Evolutionary conservation across 2,888 invertebrate genomes (phyloP).

Genomic region (Orthonychiurus folsomi): DNA sequence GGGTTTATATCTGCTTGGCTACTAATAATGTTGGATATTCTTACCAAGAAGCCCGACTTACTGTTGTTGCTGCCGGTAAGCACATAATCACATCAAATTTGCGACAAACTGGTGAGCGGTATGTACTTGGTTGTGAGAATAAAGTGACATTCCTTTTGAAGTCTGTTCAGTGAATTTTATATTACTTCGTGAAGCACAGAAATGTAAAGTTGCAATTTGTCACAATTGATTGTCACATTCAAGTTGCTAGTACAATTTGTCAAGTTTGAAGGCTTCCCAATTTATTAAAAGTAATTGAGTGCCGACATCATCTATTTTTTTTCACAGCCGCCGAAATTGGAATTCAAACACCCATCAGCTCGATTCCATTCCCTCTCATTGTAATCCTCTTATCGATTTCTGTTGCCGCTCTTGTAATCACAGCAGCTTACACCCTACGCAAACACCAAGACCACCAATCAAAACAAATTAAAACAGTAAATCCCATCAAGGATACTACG

Average conservation of each 20-base stretch:
- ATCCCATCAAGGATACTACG: slow-evolving; percentile 26
- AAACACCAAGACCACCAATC: slow-evolving; percentile 30
- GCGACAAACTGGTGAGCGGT: no score
- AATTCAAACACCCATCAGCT: not conserved
- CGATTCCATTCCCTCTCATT: slow-evolving; percentile 34
- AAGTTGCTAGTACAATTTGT: not conserved
- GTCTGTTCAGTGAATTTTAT: no score
- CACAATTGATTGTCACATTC: not conserved
- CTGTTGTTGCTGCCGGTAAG: slow-evolving; percentile 29
- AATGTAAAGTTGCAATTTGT: not conserved
- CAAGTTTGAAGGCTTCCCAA: no score
- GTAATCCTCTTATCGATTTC: slow-evolving; percentile 34
- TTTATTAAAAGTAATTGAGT: no score
- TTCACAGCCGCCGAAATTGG: not conserved
- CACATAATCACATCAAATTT: not conserved
- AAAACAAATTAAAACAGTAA: slow-evolving; percentile 28
- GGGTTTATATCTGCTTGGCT: slow-evolving; percentile 37
- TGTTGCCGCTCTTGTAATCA: slow-evolving; percentile 33
- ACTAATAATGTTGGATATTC: slow-evolving; percentile 38
- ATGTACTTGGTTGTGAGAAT: not conserved
- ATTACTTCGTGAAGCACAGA: no score
- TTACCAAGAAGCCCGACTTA: slow-evolving; percentile 36
- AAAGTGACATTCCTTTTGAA: no score
- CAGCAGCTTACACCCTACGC: slow-evolving; percentile 32
- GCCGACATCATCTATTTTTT: no score